phyloP scores from a whole-genome alignment of 1,140 invertebrate species.

The Fopius arisanus region DNA sequence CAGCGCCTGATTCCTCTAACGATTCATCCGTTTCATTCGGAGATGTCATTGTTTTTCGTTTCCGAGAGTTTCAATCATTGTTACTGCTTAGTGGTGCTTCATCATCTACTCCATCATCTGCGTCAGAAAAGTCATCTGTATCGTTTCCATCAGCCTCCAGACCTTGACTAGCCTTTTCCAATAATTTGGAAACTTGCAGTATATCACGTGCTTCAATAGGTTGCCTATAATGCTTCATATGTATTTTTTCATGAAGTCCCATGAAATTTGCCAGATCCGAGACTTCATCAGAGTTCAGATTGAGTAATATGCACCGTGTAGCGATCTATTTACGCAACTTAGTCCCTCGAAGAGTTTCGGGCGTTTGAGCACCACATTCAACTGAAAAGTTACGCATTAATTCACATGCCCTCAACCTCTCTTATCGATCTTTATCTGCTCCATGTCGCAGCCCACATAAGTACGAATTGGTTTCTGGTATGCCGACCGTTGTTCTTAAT shows the following conservation, averaged over 20 bases:
- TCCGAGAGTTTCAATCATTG: not conserved
- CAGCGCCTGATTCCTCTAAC: no score
- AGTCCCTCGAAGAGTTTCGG: constrained; percentile 11
- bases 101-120: not conserved
- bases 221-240: not conserved
- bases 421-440: not conserved
- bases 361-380: constrained; percentile 10
- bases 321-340: constrained; percentile 26
- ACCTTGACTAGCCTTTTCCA: not conserved
- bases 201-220: not conserved
- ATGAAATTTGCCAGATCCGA: not conserved
- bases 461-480: constrained; percentile 3
- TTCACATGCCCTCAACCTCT: constrained; percentile 10
- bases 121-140: not conserved
- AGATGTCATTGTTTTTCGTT: not conserved
- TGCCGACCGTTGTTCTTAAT: not conserved
- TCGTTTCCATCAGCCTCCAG: no score
- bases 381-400: constrained; percentile 23
- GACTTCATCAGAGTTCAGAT: constrained; percentile 41
- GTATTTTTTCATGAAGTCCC: not conserved
- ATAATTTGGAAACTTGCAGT: not conserved
- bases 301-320: constrained; percentile 26
- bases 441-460: constrained; percentile 15
- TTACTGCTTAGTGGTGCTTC: not conserved
- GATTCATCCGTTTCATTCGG: not conserved